A percentile compares a stretch with the other conserved stretches of the same genome.
Evolutionary conservation across 2,113 vertebrate species (phyloP).

Genomic region (Equus quagga): DNA sequence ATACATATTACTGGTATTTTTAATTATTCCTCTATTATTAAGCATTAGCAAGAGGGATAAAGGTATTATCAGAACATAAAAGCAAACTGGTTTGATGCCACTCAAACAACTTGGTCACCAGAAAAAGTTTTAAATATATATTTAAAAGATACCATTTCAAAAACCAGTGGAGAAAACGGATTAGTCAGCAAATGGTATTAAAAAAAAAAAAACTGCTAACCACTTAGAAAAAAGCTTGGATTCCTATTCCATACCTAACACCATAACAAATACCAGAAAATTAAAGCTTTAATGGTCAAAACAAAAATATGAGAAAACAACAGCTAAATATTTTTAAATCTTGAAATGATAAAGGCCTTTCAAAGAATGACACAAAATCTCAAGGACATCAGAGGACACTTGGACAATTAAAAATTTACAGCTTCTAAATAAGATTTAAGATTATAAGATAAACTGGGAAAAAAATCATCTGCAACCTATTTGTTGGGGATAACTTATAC

Average conservation of each 20-base stretch:
- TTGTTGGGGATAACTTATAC: neutral
- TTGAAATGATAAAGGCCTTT: neutral
- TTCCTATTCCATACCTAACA: neutral
- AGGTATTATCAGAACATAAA: neutral
- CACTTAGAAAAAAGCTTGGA: neutral
- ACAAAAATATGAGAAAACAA: slow-evolving; percentile 19
- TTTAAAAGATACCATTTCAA: neutral
- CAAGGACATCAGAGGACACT: neutral
- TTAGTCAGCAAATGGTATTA: neutral
- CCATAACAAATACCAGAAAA: neutral
- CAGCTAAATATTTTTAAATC: neutral
- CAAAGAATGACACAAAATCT: neutral
- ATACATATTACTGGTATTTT: neutral
- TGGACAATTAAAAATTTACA: neutral
- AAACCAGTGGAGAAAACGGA: neutral
- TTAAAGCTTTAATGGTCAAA: slow-evolving; percentile 16
- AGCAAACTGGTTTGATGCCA: neutral
- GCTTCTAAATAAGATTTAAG: neutral
- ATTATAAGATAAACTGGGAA: neutral
- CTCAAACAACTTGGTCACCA: neutral
- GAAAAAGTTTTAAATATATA: neutral
- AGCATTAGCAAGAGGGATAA: neutral
- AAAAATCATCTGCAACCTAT: neutral
- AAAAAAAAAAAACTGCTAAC: neutral
- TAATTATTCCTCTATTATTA: neutral